Percentiles rank a stretch among this genome's conserved stretches.
Evolutionary conservation across 2,888 invertebrate genomes (phyloP).

Genomic region (Hylaea fasciaria): DNA sequence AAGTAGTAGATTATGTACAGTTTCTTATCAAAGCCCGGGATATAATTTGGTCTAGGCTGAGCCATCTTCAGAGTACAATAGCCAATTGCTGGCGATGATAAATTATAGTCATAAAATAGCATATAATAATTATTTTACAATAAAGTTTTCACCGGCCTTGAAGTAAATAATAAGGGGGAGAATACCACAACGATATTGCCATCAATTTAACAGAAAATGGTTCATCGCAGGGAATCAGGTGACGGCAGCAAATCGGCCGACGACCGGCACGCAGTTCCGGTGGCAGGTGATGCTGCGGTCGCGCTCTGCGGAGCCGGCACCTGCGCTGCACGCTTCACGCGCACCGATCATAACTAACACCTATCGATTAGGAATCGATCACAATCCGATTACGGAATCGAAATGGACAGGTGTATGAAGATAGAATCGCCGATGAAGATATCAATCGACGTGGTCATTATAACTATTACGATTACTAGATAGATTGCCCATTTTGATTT

Average conservation of each 20-base stretch:
- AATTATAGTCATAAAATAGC: too few species aligned
- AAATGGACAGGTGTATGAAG: slow-evolving; percentile 26
- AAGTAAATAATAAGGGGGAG: not conserved
- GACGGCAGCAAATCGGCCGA: slow-evolving; percentile 50
- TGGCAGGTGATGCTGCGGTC: slow-evolving; percentile 73
- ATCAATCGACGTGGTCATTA: not conserved
- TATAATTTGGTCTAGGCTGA: too few species aligned
- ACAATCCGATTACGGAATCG: slow-evolving; percentile 17
- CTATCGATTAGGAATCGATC: slow-evolving; percentile 42
- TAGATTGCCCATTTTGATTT: too few species aligned
- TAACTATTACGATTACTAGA: too few species aligned
- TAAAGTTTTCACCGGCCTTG: not conserved
- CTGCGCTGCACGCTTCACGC: slow-evolving; percentile 58
- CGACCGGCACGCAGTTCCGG: slow-evolving; percentile 77
- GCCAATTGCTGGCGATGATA: too few species aligned
- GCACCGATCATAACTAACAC: slow-evolving; percentile 47
- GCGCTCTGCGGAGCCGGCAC: slow-evolving; percentile 56
- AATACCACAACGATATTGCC: slow-evolving; percentile 12
- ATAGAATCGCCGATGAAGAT: slow-evolving; percentile 5
- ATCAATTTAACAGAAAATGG: slow-evolving; percentile 14
- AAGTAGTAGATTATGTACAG: too few species aligned
- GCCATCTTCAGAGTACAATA: too few species aligned
- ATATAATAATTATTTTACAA: not conserved
- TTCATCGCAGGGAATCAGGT: slow-evolving; percentile 2
- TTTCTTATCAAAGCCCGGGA: not conserved